phyloP scores from a whole-genome alignment of 2,113 vertebrate species.

The Paedocypris sp. region DNA sequence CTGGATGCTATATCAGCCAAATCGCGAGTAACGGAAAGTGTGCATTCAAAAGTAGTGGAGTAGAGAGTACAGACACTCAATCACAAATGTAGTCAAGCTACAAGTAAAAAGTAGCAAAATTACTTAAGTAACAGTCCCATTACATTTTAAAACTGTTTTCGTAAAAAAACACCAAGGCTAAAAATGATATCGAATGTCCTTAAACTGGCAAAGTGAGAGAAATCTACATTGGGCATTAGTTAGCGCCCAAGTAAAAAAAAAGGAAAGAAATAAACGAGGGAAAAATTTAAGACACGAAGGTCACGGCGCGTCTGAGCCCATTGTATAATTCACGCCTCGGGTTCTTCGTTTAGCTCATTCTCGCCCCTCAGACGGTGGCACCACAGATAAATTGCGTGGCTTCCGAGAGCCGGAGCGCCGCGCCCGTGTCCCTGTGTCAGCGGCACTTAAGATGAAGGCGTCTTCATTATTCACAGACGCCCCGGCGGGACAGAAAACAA shows the following conservation, averaged over 20 bases:
- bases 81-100: too few relatives aligned
- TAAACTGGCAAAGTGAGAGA: too few relatives aligned
- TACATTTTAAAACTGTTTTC: too few relatives aligned
- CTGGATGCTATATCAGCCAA: too few relatives aligned
- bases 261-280: neutral
- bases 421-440: constrained; percentile 48
- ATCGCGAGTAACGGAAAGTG: too few relatives aligned
- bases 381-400: constrained; percentile 47
- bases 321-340: constrained; percentile 57
- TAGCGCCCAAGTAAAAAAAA: neutral
- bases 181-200: too few relatives aligned
- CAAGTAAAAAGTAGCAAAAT: too few relatives aligned
- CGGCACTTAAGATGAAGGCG: constrained; percentile 47
- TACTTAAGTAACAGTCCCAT: too few relatives aligned
- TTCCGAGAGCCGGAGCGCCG: constrained; percentile 23
- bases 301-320: constrained; percentile 37
- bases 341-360: constrained; percentile 47
- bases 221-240: neutral
- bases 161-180: too few relatives aligned
- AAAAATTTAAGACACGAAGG: constrained; percentile 33
- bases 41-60: too few relatives aligned
- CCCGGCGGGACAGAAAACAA: neutral
- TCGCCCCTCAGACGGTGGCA: neutral
- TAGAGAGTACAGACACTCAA: too few relatives aligned
- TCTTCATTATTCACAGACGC: constrained; percentile 32